Conservation (phyloP, 2,888 invertebrate genomes). For the Pinctada fucata region DNA sequence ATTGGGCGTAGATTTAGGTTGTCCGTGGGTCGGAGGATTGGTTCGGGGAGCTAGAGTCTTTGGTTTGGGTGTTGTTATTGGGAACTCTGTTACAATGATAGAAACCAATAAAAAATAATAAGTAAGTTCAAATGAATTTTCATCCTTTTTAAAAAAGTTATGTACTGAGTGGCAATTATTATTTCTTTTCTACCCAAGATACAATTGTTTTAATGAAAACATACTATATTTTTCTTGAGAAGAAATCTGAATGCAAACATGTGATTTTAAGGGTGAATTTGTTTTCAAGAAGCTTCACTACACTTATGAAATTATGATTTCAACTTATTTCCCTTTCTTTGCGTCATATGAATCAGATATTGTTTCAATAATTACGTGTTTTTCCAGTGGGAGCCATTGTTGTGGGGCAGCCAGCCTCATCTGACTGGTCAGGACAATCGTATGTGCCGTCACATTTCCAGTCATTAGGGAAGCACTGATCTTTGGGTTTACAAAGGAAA, state of each 20-base stretch:
- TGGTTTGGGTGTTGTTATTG: constrained; percentile 18
- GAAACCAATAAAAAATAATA: background rate
- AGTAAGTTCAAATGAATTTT: background rate
- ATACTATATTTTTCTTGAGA: too few species aligned
- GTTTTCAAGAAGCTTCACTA: too few species aligned
- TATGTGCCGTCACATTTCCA: constrained; percentile 63
- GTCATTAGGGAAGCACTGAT: constrained; percentile 56
- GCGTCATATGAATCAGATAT: too few species aligned
- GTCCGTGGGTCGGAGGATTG: constrained; percentile 34
- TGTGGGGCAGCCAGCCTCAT: constrained; percentile 57
- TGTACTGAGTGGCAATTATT: too few species aligned
- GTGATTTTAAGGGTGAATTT: too few species aligned
- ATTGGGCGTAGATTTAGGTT: constrained; percentile 12
- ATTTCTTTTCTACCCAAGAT: too few species aligned
- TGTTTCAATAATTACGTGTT: background rate
- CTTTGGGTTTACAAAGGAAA: constrained; percentile 52
- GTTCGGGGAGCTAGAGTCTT: constrained; percentile 26
- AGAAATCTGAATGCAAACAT: too few species aligned
- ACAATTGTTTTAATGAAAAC: too few species aligned
- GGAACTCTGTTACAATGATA: background rate
- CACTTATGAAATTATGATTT: too few species aligned
- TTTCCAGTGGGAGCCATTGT: constrained; percentile 35
- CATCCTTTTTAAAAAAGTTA: background rate
- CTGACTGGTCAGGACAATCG: constrained; percentile 62
- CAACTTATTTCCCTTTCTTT: too few species aligned